A percentile compares a stretch with the other conserved stretches of the same genome.
Conservation (phyloP, 1,140 invertebrate genomes). For the Pseudachorutes palmiensis region DNA sequence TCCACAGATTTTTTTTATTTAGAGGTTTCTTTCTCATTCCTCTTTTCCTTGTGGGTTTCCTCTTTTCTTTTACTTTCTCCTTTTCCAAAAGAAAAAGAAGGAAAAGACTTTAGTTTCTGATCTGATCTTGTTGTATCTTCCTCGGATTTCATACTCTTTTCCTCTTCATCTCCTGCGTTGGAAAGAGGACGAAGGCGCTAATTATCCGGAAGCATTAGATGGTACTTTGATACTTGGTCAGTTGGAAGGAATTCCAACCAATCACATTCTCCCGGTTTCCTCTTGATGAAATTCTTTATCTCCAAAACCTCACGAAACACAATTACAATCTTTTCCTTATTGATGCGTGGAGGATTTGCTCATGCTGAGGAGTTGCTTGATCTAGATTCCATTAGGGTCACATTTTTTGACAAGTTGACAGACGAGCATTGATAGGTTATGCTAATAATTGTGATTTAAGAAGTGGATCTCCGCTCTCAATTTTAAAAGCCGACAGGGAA, state of each 20-base stretch:
- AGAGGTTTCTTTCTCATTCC: neutral
- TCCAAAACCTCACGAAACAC: neutral
- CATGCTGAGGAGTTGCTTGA: too few relatives aligned
- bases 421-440: too few relatives aligned
- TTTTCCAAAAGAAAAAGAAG: neutral
- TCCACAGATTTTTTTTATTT: constrained; percentile 1
- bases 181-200: constrained; percentile 1
- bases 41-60: neutral
- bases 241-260: constrained; percentile 3
- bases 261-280: neutral
- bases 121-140: constrained; percentile 1
- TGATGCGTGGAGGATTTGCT: too few relatives aligned
- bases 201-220: constrained; percentile 16
- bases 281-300: neutral
- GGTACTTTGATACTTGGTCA: constrained; percentile 12
- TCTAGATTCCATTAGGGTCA: too few relatives aligned
- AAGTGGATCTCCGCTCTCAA: too few relatives aligned
- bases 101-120: neutral
- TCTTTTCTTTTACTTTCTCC: neutral
- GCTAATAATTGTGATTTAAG: too few relatives aligned
- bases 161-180: neutral
- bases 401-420: too few relatives aligned
- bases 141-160: neutral
- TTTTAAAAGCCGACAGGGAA: too few relatives aligned
- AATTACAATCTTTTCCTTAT: too few relatives aligned